Percentiles rank a stretch among this genome's conserved stretches.
Evolutionary conservation across 1,140 invertebrate genomes (phyloP).

Genomic region (Drosophila ercepeae): DNA sequence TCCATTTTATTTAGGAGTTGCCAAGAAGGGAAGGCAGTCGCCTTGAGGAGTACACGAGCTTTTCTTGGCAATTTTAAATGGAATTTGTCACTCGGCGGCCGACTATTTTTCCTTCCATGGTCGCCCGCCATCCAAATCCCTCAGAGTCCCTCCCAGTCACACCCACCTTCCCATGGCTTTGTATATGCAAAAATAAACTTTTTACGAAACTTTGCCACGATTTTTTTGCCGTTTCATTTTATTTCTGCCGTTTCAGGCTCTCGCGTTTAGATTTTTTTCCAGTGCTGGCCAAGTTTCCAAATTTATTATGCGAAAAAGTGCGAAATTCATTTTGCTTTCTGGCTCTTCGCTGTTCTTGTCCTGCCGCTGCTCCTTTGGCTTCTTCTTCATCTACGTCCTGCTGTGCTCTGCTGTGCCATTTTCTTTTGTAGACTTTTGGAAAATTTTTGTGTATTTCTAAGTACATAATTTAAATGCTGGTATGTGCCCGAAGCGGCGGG

Average conservation of each 20-base stretch:
- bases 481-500: constrained; percentile 23
- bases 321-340: constrained; percentile 83
- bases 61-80: constrained; percentile 82
- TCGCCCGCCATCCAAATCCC: background rate
- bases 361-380: constrained; percentile 6
- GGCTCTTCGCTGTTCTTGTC: constrained; percentile 25
- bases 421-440: constrained; percentile 78
- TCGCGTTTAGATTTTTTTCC: constrained; percentile 45
- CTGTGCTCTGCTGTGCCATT: constrained; percentile 66
- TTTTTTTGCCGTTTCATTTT: background rate
- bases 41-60: constrained; percentile 70
- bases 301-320: constrained; percentile 84
- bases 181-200: constrained; percentile 83
- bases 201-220: constrained; percentile 71
- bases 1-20: constrained; percentile 74
- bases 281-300: constrained; percentile 73
- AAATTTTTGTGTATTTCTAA: constrained; percentile 82
- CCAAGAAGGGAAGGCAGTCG: constrained; percentile 14
- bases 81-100: constrained; percentile 79
- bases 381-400: constrained; percentile 51
- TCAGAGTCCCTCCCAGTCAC: constrained; percentile 1
- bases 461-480: constrained; percentile 82
- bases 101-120: constrained; percentile 22
- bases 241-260: no score
- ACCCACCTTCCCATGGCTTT: background rate